Percentiles rank a stretch among this genome's conserved stretches.
phyloP scores from a whole-genome alignment of 2,113 vertebrate genomes.

The Prionailurus bengalensis region DNA sequence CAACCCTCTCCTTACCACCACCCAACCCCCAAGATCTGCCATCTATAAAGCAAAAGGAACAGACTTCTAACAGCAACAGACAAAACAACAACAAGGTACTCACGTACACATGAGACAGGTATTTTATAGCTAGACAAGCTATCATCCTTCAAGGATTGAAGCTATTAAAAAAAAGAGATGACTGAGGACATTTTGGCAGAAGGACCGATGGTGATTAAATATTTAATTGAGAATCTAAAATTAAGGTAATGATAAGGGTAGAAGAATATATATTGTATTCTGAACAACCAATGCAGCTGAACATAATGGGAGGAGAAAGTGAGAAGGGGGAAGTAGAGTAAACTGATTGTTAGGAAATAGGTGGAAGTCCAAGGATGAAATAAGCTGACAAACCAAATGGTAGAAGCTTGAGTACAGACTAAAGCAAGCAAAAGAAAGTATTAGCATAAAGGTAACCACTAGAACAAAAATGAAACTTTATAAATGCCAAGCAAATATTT shows the following conservation, averaged over 20 bases:
- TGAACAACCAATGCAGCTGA: background rate
- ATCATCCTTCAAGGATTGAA: background rate
- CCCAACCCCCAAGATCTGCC: background rate
- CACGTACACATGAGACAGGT: background rate
- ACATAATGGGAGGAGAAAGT: background rate
- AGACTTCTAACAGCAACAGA: background rate
- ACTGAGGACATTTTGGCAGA: background rate
- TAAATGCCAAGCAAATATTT: background rate
- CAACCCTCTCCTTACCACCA: background rate
- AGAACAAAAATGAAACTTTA: background rate
- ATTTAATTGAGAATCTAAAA: background rate
- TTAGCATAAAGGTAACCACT: background rate
- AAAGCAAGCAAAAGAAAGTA: background rate
- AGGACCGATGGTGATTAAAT: background rate
- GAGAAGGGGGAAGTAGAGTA: background rate
- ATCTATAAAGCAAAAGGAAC: background rate
- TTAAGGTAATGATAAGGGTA: background rate
- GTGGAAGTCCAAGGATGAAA: background rate
- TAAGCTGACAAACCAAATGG: background rate
- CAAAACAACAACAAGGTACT: background rate
- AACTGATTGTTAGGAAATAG: background rate
- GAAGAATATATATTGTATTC: background rate
- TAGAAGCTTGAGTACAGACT: background rate
- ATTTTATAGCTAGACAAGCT: background rate
- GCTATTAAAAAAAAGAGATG: background rate